Evolutionary conservation across 1,140 invertebrate genomes (phyloP), one percentile per base, ranked within the genome.

Genomic region (Zaprionus camerounensis): DNA sequence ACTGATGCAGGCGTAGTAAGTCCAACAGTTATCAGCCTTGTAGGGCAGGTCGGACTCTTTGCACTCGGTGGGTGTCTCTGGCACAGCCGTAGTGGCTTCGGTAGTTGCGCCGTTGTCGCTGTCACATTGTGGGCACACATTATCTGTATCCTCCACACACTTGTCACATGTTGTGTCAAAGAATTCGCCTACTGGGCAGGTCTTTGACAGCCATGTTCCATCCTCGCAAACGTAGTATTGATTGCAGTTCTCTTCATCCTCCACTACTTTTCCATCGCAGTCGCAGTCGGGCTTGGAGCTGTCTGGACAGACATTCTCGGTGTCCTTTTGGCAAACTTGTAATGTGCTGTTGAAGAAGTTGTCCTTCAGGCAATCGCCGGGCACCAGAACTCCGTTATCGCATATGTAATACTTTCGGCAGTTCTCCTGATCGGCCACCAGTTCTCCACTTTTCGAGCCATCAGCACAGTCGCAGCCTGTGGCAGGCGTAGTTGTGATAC

Each of bases 401-500:
- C 85, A 88, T 20, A 68, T 63, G 1, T 44, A 64, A 34, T 66
- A 90, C 13, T 51, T 26, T 7, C 81, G 76, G 31, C 85, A 90
- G 13, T 82, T 91, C 0, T 57, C 51, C 2, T 15, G 0, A 26
- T 90, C 28, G 7, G 41, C 11, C 28, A 65, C 62, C 22, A 78
- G 28, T 0, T 85, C 46, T 7, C 75, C 78, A 20, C 74, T 61
- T 7, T 51, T 67, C 0, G 67, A 2, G 2, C 55, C 56, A 56
- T 71, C 31, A 17, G 13, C 34, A 5, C 85, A 90, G 44, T 77
- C 80, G 17, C 85, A 88, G 1, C 44, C 72, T 0, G 61, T 20
- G 0, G 80, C 13, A 1, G 81, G 28, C 12, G 62, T 49, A 9
- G 74, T 66, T 0, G 77, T 74, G 5, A 51, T 53, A 5, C 72